Evolutionary conservation across 2,113 vertebrate species (phyloP).

Genomic region (Zosterops japonicus): DNA sequence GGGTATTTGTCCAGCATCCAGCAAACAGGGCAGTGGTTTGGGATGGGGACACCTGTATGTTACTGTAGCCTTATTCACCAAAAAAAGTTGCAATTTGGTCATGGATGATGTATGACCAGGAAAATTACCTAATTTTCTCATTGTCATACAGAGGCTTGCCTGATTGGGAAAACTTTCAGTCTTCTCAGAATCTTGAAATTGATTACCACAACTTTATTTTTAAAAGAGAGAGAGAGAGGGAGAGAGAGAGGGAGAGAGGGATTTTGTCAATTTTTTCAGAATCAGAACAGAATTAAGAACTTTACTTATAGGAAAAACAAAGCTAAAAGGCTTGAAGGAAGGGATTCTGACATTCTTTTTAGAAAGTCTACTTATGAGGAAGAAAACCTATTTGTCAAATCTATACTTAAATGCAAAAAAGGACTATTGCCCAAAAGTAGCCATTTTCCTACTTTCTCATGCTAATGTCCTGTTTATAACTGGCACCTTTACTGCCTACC

Average conservation of each 20-base stretch:
- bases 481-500: slow-evolving; percentile 90
- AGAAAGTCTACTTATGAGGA: neutral
- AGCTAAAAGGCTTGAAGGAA: slow-evolving; percentile 1
- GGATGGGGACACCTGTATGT: neutral
- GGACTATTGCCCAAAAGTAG: slow-evolving; percentile 64
- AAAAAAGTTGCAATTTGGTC: neutral
- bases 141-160: neutral
- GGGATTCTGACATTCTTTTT: slow-evolving; percentile 42
- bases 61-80: neutral
- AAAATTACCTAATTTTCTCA: neutral
- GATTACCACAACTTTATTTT: neutral
- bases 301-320: neutral
- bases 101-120: neutral
- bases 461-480: slow-evolving; percentile 92
- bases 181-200: neutral
- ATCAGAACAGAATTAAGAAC: neutral
- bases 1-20: neutral
- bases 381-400: slow-evolving; percentile 56
- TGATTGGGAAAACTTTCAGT: neutral
- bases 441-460: slow-evolving; percentile 79
- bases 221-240: neutral
- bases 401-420: slow-evolving; percentile 55
- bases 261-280: neutral
- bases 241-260: no score
- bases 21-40: neutral